These are phyloP conservation scores for Lota lota DNA, from an alignment of 2,113 vertebrate species.

Conservation along the genomic window DNA sequence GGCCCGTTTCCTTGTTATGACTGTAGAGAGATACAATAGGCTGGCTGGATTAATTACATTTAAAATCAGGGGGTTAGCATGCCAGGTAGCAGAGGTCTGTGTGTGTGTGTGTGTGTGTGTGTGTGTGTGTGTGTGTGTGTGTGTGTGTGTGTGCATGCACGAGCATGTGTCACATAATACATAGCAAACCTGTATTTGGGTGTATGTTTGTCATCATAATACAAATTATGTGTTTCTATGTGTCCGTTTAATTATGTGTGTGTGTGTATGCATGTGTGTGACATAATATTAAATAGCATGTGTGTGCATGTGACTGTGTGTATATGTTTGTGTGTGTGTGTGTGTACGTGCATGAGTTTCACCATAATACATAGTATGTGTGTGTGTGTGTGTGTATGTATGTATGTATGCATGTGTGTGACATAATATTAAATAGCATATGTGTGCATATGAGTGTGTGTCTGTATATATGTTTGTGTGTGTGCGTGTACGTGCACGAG, in stretches of 20 bases:
- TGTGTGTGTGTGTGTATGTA: conserved; percentile 1
- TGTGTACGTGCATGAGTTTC: not conserved
- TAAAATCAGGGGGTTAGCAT: too few relatives aligned
- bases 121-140: not conserved
- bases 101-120: too few relatives aligned
- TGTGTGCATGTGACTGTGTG: not conserved
- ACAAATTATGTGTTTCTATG: not conserved
- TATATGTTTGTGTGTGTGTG: too few relatives aligned
- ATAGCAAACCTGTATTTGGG: not conserved
- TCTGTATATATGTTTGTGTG: not conserved
- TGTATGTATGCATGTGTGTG: not conserved
- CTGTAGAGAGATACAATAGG: too few relatives aligned
- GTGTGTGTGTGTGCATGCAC: not conserved
- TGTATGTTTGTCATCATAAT: not conserved
- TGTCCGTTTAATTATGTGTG: not conserved
- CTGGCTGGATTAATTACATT: too few relatives aligned
- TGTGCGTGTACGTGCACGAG: not conserved
- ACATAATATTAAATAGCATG: too few relatives aligned
- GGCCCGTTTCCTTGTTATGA: too few relatives aligned
- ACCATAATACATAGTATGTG: not conserved
- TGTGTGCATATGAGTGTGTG: not conserved
- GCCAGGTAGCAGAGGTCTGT: too few relatives aligned
- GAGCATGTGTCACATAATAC: not conserved
- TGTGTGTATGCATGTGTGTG: not conserved
- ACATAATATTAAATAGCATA: too few relatives aligned